A percentile compares a stretch with the other conserved stretches of the same genome.
These are phyloP conservation scores for Perca schrenkii DNA, from an alignment of 2,113 vertebrate genomes.

Conservation along the genomic window DNA sequence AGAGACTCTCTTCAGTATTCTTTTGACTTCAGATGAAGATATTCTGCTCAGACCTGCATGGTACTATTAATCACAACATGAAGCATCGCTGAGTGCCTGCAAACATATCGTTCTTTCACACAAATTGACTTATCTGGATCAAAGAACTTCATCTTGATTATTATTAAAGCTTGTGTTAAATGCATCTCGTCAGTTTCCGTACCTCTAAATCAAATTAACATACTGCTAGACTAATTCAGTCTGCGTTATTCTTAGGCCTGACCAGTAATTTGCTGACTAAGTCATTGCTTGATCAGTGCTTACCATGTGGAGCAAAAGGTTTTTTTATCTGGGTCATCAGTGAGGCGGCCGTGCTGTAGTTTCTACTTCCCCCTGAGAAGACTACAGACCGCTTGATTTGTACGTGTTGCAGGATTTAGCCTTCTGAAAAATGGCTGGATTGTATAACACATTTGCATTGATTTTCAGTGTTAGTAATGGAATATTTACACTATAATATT, in stretches of 20 bases:
- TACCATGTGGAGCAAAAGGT: conserved; percentile 44
- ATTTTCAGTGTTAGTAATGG: conserved; percentile 24
- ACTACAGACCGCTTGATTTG: conserved; percentile 18
- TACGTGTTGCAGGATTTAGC: conserved; percentile 21
- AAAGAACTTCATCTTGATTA: conserved; percentile 15
- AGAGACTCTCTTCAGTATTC: not conserved
- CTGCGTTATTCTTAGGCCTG: conserved; percentile 54
- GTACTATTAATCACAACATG: conserved; percentile 12
- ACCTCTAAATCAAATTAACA: conserved; percentile 49
- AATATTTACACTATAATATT: not conserved
- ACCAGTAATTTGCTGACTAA: conserved; percentile 57
- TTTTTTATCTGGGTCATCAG: conserved; percentile 74
- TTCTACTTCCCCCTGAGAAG: conserved; percentile 27
- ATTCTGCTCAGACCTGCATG: conserved; percentile 22
- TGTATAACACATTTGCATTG: conserved; percentile 3
- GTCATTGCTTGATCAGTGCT: conserved; percentile 43
- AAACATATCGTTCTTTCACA: conserved; percentile 7
- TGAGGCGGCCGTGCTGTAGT: conserved; percentile 22
- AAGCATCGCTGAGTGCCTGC: conserved; percentile 18
- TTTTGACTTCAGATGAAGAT: conserved; percentile 14
- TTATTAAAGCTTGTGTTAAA: not conserved
- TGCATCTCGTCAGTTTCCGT: conserved; percentile 11
- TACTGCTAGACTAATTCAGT: conserved; percentile 2
- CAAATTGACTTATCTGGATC: not conserved
- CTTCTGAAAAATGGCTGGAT: conserved; percentile 4